A percentile compares a stretch with the other conserved stretches of the same genome.
Conservation (phyloP, 2,113 vertebrate species). For the Xiphophorus couchianus region DNA sequence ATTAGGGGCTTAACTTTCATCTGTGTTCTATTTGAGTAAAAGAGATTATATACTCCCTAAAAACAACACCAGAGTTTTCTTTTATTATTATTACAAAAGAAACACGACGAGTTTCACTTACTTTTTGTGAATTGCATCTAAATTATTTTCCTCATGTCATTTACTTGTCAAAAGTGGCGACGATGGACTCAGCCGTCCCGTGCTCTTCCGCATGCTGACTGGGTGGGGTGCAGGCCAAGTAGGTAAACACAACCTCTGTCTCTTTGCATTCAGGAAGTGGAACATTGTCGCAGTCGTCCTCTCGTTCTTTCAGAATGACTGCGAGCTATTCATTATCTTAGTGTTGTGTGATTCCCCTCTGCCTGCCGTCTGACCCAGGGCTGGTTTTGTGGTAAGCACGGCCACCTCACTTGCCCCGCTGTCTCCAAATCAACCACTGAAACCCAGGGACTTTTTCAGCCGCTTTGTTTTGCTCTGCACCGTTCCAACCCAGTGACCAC, state of each 20-base stretch:
- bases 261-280: conserved; percentile 69
- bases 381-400: conserved; percentile 62
- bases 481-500: conserved; percentile 34
- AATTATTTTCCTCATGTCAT: not conserved
- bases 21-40: not conserved
- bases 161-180: not conserved
- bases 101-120: no score
- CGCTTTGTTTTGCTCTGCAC: conserved; percentile 31
- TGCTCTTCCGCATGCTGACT: not conserved
- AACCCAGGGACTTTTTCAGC: conserved; percentile 81
- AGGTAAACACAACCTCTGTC: conserved; percentile 64
- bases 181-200: not conserved
- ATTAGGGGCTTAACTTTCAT: not conserved
- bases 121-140: not conserved
- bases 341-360: conserved; percentile 74
- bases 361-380: conserved; percentile 58
- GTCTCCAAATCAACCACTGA: conserved; percentile 79
- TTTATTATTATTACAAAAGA: not conserved
- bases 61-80: not conserved
- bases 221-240: conserved; percentile 15
- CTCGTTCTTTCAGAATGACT: conserved; percentile 85
- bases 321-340: conserved; percentile 66
- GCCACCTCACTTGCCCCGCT: conserved; percentile 74
- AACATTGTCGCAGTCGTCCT: conserved; percentile 62
- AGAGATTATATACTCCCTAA: not conserved